Evolutionary conservation across 2,888 invertebrate species (phyloP), one percentile per base, ranked within the genome.

Genomic region (Syrista parreyssii): DNA sequence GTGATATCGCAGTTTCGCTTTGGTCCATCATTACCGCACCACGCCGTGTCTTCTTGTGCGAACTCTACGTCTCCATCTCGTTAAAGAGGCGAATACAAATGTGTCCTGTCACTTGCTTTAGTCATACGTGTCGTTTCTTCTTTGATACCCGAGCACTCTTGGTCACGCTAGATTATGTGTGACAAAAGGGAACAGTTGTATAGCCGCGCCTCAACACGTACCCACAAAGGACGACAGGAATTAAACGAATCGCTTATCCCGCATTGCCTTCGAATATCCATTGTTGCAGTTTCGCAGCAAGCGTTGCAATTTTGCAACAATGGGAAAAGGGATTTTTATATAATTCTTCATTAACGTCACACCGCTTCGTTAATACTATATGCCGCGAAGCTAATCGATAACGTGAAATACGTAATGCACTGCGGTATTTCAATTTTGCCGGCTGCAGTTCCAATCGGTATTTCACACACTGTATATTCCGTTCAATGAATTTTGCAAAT

Each of bases 61-160:
- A 15, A 68, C 72, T 55, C n/a, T 31, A 76, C 76, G 73, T 73
- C 73, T 76, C 73, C 15, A 76, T 76, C 73, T 76, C 76, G n/a
- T 73, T 76, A 76, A 34, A 73, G 73, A 73, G 73, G 34, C 30
- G 33, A 73, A 76, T 73, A 40, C 68, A 76, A 76, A 73, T 76
- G 33, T 55, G 9, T 33, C 71, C 76, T 33, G 73, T 76, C 76
- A 73, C 23, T n/a, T 32, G n/a, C 72, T 55, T 32, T 55, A 73
- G 34, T 55, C 12, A 33, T 73, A 73, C 33, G 76, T 33, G 71
- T 71, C 71, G 71, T 71, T 71, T 71, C 71, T 71, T 71, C 71
- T 71, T 33, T 31, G 71, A 31, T 32, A 9, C 71, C 71, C 9
- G 71, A 71, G 32, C 71, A 71, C 32, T 31, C 31, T 32, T 15